Conservation (phyloP, 2,888 invertebrate genomes). For the Augochlorella aurata region DNA sequence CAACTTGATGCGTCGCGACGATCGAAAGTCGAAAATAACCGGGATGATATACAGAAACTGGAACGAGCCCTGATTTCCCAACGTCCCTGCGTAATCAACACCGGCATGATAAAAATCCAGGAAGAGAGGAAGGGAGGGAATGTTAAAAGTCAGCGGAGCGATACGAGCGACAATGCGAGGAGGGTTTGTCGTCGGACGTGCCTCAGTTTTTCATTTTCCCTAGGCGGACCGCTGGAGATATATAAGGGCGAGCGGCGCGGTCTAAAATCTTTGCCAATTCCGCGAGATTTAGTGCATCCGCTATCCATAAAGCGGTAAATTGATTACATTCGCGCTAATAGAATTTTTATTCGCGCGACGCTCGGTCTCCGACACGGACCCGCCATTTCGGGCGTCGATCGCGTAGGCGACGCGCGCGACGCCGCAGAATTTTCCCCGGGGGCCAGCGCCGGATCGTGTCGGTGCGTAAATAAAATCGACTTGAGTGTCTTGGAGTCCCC, state of each 20-base stretch:
- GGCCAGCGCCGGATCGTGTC: background rate
- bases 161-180: conserved; percentile 19
- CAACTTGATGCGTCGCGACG: background rate
- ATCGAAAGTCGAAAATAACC: background rate
- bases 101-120: conserved; percentile 25
- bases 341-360: conserved; percentile 50
- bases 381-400: background rate
- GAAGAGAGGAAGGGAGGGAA: background rate
- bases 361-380: background rate
- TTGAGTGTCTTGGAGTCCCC: conserved; percentile 10
- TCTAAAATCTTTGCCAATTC: conserved; percentile 53
- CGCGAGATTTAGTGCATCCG: conserved; percentile 47
- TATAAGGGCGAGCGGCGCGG: background rate
- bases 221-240: conserved; percentile 9
- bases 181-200: conserved; percentile 11
- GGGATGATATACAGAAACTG: conserved; percentile 6
- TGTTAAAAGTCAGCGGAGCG: conserved; percentile 18
- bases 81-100: conserved; percentile 29
- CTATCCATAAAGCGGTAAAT: conserved; percentile 47
- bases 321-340: conserved; percentile 52
- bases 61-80: background rate
- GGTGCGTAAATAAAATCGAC: conserved; percentile 30
- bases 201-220: conserved; percentile 36
- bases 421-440: background rate
- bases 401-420: background rate